Base-by-base conservation (phyloP, 2,888 invertebrate genomes). In the Euclidia mi region DNA sequence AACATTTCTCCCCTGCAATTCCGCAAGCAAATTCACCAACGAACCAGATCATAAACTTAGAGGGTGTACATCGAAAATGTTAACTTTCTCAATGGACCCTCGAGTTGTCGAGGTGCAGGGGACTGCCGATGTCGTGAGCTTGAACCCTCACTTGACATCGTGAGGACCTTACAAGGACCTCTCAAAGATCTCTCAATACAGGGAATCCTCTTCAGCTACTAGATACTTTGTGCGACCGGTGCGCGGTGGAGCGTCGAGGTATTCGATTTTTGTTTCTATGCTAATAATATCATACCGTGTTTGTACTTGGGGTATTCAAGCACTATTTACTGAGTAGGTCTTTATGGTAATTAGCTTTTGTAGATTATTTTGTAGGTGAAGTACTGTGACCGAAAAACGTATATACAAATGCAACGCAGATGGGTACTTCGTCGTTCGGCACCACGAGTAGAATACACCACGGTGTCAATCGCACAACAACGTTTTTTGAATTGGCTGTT, bases 71-170 rank as follows among this genome's bases (percentile, higher is more conserved):
- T 56, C 38, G 75, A 65, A 72, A 76, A 76, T 66, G 75, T 70
- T 64, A 71, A 63, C 61, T 56, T 71, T 72, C 47, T 71, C 62
- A 71, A 68, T 57, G 63, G 70, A 73, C 75, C 37, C 74, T 79
- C 67, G 68, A 76, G 58, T 59, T 66, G 42, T 67, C 56, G 52
- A 65, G 58, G 58, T 68, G 63, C 57, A 60, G 71, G 75, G 67
- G 71, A 65, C 52, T 58, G 70, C 69, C 41, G 28, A 31, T n/a
- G 12, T 29, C 15, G 29, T 31, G 60, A 63, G 58, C 56, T 64
- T 70, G 82, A 82, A 82, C 82, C 79, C 71, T 64, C 79, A 69
- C 85, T 87, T 80, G 86, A 86, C 86, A 81, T 56, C 42, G 48
- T 35, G 48, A 88, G 86, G 56, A 56, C 34, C 77, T n/a, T n/a